phyloP scores from a whole-genome alignment of 2,797 vertebrate genomes.

The Rhincodon typus region DNA sequence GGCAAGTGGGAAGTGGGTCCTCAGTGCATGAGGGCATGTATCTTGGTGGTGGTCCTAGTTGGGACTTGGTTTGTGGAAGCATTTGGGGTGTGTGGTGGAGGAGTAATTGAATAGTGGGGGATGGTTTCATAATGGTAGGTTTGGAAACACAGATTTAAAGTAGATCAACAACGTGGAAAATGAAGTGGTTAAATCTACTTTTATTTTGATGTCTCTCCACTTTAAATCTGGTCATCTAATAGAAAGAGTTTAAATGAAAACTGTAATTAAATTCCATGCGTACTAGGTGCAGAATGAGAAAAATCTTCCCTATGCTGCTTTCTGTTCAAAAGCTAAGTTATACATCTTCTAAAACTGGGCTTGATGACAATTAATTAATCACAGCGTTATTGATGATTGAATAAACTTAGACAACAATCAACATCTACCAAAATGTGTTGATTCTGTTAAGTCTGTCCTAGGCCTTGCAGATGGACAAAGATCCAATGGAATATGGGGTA shows the following conservation, averaged over 20 bases:
- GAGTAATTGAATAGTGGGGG: background rate
- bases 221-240: background rate
- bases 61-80: background rate
- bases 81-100: background rate
- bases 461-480: background rate
- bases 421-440: background rate
- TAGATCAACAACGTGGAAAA: background rate
- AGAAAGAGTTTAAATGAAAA: background rate
- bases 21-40: too few relatives aligned
- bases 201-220: background rate
- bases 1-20: background rate
- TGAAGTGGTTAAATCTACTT: background rate
- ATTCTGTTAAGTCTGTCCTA: background rate
- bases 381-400: background rate
- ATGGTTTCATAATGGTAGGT: background rate
- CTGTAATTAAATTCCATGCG: background rate
- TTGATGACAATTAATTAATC: background rate
- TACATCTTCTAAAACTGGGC: background rate
- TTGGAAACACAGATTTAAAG: background rate
- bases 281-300: background rate
- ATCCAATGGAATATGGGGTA: background rate
- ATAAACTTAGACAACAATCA: background rate
- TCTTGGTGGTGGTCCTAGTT: background rate
- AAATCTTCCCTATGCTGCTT: background rate
- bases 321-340: background rate